A percentile compares a stretch with the other conserved stretches of the same genome.
Evolutionary conservation across 1,140 invertebrate genomes (phyloP).

Genomic region (Drosophila obscura): DNA sequence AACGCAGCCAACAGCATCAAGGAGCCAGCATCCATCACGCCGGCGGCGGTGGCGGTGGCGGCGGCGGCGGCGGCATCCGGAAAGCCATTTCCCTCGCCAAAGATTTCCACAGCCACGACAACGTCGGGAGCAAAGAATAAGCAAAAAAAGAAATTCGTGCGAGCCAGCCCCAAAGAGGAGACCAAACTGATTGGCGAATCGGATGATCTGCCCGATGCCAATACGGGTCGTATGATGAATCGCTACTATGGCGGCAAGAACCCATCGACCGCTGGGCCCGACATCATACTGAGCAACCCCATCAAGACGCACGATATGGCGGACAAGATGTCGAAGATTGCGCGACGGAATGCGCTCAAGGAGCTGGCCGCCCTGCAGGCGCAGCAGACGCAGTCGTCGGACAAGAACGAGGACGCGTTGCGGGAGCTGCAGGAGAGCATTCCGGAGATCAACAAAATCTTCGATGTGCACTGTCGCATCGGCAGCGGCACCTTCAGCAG

Average conservation of each 20-base stretch:
- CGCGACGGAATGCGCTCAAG: slow-evolving; percentile 45
- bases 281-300: background rate
- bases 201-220: slow-evolving; percentile 2
- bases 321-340: slow-evolving; percentile 46
- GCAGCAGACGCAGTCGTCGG: slow-evolving; percentile 31
- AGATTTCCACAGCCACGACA: background rate
- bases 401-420: slow-evolving; percentile 83
- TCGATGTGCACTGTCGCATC: slow-evolving; percentile 88
- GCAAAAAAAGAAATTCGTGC: background rate
- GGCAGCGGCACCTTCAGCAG: slow-evolving; percentile 94
- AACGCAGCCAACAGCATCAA: background rate
- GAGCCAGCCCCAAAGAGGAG: background rate
- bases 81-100: no score
- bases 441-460: slow-evolving; percentile 87
- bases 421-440: slow-evolving; percentile 85
- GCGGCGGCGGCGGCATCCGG: no score
- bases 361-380: slow-evolving; percentile 47
- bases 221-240: slow-evolving; percentile 20
- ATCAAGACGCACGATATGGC: slow-evolving; percentile 19
- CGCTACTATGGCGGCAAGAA: slow-evolving; percentile 15
- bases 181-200: background rate
- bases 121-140: background rate
- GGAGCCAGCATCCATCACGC: no score
- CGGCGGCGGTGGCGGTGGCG: no score
- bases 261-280: background rate